Base-by-base conservation (phyloP, 2,113 vertebrate genomes). In the Egretta garzetta region DNA sequence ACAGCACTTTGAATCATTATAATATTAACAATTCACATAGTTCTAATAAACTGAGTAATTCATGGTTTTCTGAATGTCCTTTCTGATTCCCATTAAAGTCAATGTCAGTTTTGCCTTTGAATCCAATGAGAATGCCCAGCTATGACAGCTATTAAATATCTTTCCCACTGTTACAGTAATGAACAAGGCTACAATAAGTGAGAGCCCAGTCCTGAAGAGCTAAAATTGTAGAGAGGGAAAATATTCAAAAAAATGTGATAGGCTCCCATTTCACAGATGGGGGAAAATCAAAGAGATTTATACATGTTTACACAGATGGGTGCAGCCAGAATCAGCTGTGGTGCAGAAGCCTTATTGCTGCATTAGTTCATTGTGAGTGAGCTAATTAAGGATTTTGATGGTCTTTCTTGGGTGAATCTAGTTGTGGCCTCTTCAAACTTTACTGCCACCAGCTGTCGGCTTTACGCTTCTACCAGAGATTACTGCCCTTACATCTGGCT, bases 371-470 rank as follows among this genome's bases (percentile, higher is more conserved):
- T 72, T 96, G 81, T 58, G 70, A 94, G 87, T 45, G 60, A 94
- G 71, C 87, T 97, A 96, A 97, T 96, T 95, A 95, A 95, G 84
- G 84, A 88, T 91, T 97, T 96, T 96, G 93, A 96, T 92, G 94
- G 87, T 79, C 87, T 95, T 96, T 91, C 95, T 96, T 94, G 91
- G 93, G 89, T 60, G 81, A 79, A 80, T 93, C 87, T 93, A 79
- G 95, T 87, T 91, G 87, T 96, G 95, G 70, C 81, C 95, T 96
- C 96, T 96, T 96, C 96, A 97, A 90, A 97, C 91, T 95, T 97
- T 96, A 97, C 93, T 93, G 85, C 70, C 66, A 82, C 84, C 95
- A 94, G 95, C 92, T 96, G 96, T 85, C 58, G 95, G 56, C 62
- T 93, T 94, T 72, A 60, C 66, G 82, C 73, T 90, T 75, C 39